These are phyloP conservation scores for Emys orbicularis DNA, from an alignment of 2,797 vertebrate species.

Conservation along the genomic window DNA sequence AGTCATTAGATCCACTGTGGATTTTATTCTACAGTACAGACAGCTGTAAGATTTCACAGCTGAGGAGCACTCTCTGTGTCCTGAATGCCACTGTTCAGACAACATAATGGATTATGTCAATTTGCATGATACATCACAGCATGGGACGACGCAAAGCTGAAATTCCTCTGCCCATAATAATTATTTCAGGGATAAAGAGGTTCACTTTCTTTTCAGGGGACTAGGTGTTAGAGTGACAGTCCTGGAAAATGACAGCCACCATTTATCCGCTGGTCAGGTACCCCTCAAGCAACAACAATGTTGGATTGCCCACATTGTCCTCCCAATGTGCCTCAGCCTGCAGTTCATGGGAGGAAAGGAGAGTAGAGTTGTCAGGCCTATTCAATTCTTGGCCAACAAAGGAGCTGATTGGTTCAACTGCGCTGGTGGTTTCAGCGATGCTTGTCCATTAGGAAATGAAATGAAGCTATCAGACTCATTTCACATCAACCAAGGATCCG, in stretches of 20 bases:
- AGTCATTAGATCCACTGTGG: background rate
- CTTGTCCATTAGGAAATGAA: background rate
- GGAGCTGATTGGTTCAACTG: background rate
- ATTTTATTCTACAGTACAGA: background rate
- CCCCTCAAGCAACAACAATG: background rate
- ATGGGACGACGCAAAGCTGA: background rate
- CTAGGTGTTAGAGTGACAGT: background rate
- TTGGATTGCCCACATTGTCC: background rate
- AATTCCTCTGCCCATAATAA: background rate
- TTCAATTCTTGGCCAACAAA: background rate
- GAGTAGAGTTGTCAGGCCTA: background rate
- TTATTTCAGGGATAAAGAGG: background rate
- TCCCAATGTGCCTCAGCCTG: background rate
- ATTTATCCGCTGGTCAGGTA: background rate
- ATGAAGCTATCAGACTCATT: background rate
- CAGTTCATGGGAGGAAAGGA: background rate
- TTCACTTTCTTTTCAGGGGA: background rate
- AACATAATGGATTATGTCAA: background rate
- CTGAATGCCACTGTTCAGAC: background rate
- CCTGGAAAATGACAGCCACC: background rate
- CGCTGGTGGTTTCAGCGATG: background rate
- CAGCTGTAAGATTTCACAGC: rapidly evolving
- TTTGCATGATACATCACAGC: background rate
- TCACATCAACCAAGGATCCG: background rate
- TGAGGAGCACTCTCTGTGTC: background rate